A percentile compares a stretch with the other conserved stretches of the same genome.
These are phyloP conservation scores for Orchesella cincta DNA, from an alignment of 1,140 invertebrate genomes.

Conservation along the genomic window DNA sequence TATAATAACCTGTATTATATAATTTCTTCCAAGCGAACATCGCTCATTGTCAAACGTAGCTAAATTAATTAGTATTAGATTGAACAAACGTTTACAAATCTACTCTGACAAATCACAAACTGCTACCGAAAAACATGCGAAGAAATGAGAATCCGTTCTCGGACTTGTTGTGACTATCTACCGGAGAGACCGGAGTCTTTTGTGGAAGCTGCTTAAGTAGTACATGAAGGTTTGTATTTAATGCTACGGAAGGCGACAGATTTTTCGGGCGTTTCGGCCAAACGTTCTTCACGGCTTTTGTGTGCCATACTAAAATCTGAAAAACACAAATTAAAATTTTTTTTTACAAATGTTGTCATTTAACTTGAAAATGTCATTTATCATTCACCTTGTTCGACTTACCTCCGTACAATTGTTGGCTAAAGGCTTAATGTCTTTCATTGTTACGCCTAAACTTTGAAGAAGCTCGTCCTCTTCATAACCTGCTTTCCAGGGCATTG, in stretches of 20 bases:
- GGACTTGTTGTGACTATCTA: slow-evolving; percentile 29
- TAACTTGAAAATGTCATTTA: too few relatives aligned
- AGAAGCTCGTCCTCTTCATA: slow-evolving; percentile 64
- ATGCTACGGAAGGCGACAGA: slow-evolving; percentile 36
- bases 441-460: slow-evolving; percentile 56
- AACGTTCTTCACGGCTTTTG: slow-evolving; percentile 42
- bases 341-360: too few relatives aligned
- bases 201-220: slow-evolving; percentile 44
- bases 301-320: slow-evolving; percentile 50
- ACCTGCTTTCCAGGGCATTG: slow-evolving; percentile 59
- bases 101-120: slow-evolving; percentile 10
- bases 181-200: slow-evolving; percentile 34
- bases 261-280: slow-evolving; percentile 48
- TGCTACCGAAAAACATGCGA: slow-evolving; percentile 39
- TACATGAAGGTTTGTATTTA: slow-evolving; percentile 45
- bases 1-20: too few relatives aligned
- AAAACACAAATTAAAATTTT: slow-evolving; percentile 17
- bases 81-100: not conserved
- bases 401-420: slow-evolving; percentile 60
- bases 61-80: not conserved
- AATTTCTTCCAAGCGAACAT: too few relatives aligned
- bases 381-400: slow-evolving; percentile 1
- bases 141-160: slow-evolving; percentile 42
- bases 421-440: slow-evolving; percentile 61
- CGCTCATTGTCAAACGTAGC: too few relatives aligned